Percentiles rank a stretch among this genome's conserved stretches.
These are phyloP conservation scores for Gasterosteus nipponicus DNA, from an alignment of 2,113 vertebrate species.

Conservation along the genomic window DNA sequence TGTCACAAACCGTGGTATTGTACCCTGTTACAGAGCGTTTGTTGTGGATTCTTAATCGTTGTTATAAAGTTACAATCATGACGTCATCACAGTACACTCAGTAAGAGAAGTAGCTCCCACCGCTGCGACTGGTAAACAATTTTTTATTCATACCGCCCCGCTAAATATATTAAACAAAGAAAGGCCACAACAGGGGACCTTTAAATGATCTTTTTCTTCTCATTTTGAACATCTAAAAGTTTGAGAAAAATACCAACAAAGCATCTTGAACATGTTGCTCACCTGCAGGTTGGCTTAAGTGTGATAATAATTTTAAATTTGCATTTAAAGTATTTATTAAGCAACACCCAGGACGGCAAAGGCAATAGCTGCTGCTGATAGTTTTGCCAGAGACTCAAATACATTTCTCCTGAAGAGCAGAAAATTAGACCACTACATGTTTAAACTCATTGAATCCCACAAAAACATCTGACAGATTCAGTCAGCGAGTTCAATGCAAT, in stretches of 20 bases:
- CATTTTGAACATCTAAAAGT: slow-evolving; percentile 9
- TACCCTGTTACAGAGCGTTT: too few relatives aligned
- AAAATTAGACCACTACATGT: background rate
- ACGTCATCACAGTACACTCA: too few relatives aligned
- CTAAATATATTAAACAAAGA: background rate
- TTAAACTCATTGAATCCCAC: slow-evolving; percentile 6
- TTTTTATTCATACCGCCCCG: too few relatives aligned
- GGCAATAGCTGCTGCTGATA: background rate
- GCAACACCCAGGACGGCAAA: slow-evolving; percentile 1
- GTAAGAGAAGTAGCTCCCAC: too few relatives aligned
- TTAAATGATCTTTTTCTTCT: background rate
- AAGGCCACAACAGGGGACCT: background rate
- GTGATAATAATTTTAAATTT: slow-evolving; percentile 7
- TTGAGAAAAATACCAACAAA: slow-evolving; percentile 18
- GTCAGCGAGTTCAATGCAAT: background rate
- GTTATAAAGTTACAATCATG: too few relatives aligned
- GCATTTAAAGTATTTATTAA: slow-evolving; percentile 18
- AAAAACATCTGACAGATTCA: background rate
- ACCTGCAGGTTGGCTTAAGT: background rate
- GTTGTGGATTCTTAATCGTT: too few relatives aligned
- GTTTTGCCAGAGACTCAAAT: background rate
- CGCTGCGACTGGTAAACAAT: too few relatives aligned
- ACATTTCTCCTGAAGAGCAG: background rate
- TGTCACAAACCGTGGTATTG: too few relatives aligned
- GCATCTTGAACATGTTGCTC: background rate